These are phyloP conservation scores for Grammomys dolichurus DNA, from an alignment of 2,113 vertebrate species.

Conservation along the genomic window DNA sequence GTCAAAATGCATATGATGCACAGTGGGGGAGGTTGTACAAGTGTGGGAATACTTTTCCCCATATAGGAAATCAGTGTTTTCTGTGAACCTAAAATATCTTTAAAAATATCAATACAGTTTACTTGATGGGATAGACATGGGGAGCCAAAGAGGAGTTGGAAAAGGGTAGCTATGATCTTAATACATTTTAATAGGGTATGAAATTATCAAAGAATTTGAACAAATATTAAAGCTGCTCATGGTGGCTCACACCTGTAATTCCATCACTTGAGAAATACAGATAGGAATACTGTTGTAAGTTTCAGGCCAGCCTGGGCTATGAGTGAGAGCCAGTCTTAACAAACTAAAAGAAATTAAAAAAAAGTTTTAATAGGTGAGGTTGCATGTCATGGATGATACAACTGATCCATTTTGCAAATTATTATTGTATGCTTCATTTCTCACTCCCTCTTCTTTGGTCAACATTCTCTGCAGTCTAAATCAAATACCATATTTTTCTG, in stretches of 20 bases:
- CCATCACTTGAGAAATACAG: not conserved
- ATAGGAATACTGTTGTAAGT: not conserved
- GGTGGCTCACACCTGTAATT: not conserved
- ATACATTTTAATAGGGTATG: not conserved
- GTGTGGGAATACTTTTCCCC: not conserved
- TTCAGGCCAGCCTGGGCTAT: not conserved
- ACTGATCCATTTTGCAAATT: not conserved
- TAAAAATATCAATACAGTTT: not conserved
- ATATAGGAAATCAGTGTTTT: not conserved
- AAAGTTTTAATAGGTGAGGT: slow-evolving; percentile 30
- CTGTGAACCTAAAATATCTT: not conserved
- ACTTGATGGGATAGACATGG: not conserved
- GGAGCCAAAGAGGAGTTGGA: not conserved
- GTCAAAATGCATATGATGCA: not conserved
- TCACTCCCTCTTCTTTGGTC: not conserved
- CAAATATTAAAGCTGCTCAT: not conserved
- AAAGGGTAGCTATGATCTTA: not conserved
- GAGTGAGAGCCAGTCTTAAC: not conserved
- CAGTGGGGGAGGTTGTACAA: not conserved
- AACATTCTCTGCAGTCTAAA: not conserved
- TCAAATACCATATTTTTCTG: slow-evolving; percentile 41
- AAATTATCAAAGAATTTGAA: not conserved
- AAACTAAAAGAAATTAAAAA: not conserved
- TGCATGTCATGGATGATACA: not conserved
- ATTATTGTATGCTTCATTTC: slow-evolving; percentile 30